Evolutionary conservation across 2,888 invertebrate species (phyloP).

Genomic region (Drosophila acutilabella): DNA sequence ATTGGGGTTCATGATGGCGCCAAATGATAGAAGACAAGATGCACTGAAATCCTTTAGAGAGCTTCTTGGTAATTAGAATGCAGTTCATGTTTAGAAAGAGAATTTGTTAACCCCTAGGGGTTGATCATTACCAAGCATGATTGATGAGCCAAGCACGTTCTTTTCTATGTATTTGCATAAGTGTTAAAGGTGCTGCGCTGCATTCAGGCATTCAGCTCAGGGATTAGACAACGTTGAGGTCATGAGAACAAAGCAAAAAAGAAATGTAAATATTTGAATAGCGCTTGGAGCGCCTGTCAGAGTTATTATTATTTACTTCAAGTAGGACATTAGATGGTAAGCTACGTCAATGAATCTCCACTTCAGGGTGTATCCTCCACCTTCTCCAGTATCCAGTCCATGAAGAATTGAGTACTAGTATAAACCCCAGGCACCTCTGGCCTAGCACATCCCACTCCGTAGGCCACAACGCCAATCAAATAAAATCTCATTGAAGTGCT

Average conservation of each 20-base stretch:
- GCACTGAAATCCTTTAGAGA: slow-evolving; percentile 35
- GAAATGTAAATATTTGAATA: slow-evolving; percentile 54
- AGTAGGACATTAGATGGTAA: slow-evolving; percentile 14
- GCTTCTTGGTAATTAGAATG: slow-evolving; percentile 64
- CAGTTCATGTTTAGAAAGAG: slow-evolving; percentile 52
- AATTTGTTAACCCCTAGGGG: slow-evolving; percentile 4
- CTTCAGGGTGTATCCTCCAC: slow-evolving; percentile 72
- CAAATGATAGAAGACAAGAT: slow-evolving; percentile 16
- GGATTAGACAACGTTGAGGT: slow-evolving; percentile 51
- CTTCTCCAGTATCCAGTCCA: slow-evolving; percentile 87
- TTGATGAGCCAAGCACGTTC: slow-evolving; percentile 59
- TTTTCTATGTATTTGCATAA: slow-evolving; percentile 64
- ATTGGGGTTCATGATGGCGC: slow-evolving; percentile 46
- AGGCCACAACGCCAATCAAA: slow-evolving; percentile 89
- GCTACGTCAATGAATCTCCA: slow-evolving; percentile 9
- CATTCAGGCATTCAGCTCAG: slow-evolving; percentile 33
- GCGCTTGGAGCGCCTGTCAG: slow-evolving; percentile 29
- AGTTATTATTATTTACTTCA: slow-evolving; percentile 29
- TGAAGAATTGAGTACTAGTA: slow-evolving; percentile 87
- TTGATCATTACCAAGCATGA: slow-evolving; percentile 68
- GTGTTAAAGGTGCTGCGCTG: slow-evolving; percentile 31
- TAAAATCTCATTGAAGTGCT: slow-evolving; percentile 80
- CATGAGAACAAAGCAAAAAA: slow-evolving; percentile 64
- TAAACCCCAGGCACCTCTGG: slow-evolving; percentile 88
- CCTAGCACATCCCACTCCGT: slow-evolving; percentile 88